These are phyloP conservation scores for Synergus laeviventris DNA, from an alignment of 2,888 invertebrate species.

Conservation along the genomic window DNA sequence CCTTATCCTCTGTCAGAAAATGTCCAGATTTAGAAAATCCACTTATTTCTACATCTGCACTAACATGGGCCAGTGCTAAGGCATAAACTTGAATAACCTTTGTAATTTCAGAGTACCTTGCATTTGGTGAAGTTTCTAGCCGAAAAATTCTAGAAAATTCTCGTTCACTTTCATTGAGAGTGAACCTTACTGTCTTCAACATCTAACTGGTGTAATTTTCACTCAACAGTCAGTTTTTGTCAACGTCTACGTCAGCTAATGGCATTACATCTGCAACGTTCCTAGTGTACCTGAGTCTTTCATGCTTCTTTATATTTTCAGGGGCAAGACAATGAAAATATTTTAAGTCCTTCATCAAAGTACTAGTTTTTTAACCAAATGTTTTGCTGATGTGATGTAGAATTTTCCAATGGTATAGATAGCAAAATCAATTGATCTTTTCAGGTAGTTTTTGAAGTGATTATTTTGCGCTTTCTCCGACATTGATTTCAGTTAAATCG, in stretches of 20 bases:
- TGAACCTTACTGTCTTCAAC: neutral
- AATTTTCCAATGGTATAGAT: too few species aligned
- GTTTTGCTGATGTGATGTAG: too few species aligned
- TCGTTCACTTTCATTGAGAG: neutral
- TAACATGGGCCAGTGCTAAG: constrained; percentile 45
- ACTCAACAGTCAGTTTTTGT: constrained; percentile 40
- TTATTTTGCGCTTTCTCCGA: constrained; percentile 22
- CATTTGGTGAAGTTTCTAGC: too few species aligned
- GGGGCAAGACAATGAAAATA: constrained; percentile 40
- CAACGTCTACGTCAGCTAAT: constrained; percentile 41
- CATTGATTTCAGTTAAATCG: neutral
- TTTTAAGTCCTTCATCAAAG: constrained; percentile 20
- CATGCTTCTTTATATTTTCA: constrained; percentile 30
- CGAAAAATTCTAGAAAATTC: too few species aligned
- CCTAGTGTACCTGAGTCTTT: constrained; percentile 1
- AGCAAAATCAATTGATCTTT: neutral
- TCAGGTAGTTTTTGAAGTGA: too few species aligned
- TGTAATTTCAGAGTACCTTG: too few species aligned
- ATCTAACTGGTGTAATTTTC: constrained; percentile 44
- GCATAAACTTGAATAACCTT: constrained; percentile 38
- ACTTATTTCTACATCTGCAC: constrained; percentile 46
- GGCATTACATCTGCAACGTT: too few species aligned
- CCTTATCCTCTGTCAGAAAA: too few species aligned
- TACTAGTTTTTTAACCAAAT: constrained; percentile 35
- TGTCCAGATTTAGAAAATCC: constrained; percentile 45